phyloP scores from a whole-genome alignment of 2,888 invertebrate genomes.

The Ashinkailepas kermadecensis region DNA sequence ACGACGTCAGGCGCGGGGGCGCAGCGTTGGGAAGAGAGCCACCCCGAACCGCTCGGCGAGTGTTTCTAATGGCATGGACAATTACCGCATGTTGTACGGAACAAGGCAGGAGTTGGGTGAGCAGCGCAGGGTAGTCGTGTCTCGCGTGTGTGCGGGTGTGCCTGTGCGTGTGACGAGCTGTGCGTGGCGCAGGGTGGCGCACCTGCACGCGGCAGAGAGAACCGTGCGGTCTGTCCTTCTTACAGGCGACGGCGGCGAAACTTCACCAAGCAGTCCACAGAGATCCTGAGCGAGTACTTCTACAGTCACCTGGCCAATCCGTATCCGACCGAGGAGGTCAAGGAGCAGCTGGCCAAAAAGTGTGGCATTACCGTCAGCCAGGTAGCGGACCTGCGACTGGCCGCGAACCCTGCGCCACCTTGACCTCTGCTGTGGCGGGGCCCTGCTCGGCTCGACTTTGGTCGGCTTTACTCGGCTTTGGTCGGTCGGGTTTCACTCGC shows the following conservation, averaged over 20 bases:
- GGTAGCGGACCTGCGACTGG: slow-evolving; percentile 49
- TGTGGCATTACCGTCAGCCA: slow-evolving; percentile 97
- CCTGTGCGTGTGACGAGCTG: neutral
- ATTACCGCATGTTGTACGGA: slow-evolving; percentile 99
- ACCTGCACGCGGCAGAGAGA: neutral
- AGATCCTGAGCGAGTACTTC: slow-evolving; percentile 98
- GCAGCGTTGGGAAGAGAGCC: slow-evolving; percentile 73
- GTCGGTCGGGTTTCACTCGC: neutral
- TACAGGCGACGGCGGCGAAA: slow-evolving; percentile 35
- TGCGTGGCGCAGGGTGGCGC: neutral
- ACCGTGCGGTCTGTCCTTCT: slow-evolving; percentile 23
- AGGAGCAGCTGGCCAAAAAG: slow-evolving; percentile 97
- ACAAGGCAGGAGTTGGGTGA: slow-evolving; percentile 98
- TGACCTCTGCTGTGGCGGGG: slow-evolving; percentile 13
- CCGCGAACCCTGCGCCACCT: neutral
- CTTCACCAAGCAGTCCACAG: slow-evolving; percentile 85
- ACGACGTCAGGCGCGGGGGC: neutral
- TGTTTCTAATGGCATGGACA: slow-evolving; percentile 99
- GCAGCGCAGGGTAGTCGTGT: slow-evolving; percentile 97
- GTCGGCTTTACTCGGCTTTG: neutral
- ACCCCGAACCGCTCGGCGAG: slow-evolving; percentile 94
- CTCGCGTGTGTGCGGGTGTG: slow-evolving; percentile 56
- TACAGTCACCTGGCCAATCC: slow-evolving; percentile 99
- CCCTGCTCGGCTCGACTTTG: neutral
- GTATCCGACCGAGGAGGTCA: slow-evolving; percentile 99